phyloP scores from a whole-genome alignment of 1,140 invertebrate genomes.

The Papilio machaon region DNA sequence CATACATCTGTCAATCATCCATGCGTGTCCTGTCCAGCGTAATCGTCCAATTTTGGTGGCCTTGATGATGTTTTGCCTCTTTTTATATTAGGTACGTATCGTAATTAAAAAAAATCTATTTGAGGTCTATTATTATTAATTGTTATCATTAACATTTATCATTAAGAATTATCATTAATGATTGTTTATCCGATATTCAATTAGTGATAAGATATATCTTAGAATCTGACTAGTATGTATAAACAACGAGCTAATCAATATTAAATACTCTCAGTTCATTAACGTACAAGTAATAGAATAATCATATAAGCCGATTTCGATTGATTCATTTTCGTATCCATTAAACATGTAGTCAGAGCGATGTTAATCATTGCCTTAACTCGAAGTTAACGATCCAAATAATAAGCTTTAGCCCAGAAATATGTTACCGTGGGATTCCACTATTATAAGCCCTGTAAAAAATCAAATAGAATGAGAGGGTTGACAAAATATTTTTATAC shows the following conservation, averaged over 20 bases:
- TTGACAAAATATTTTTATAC: too few species aligned
- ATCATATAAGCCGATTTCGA: conserved; percentile 10
- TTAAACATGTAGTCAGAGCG: conserved; percentile 4
- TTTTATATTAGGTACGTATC: too few species aligned
- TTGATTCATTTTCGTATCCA: conserved; percentile 14
- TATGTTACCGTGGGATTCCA: background rate
- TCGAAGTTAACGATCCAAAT: background rate
- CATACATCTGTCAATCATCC: too few species aligned
- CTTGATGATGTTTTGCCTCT: too few species aligned
- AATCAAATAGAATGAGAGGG: too few species aligned
- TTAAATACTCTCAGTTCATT: background rate
- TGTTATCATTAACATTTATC: too few species aligned
- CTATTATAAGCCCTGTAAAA: too few species aligned
- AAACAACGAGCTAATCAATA: conserved; percentile 7
- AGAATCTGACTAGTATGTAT: background rate
- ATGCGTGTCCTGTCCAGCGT: too few species aligned
- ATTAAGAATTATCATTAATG: too few species aligned
- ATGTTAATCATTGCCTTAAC: conserved; percentile 11
- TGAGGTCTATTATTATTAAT: too few species aligned
- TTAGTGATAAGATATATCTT: background rate
- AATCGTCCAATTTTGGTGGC: too few species aligned
- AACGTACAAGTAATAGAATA: background rate
- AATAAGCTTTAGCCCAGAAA: background rate
- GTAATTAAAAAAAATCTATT: too few species aligned
- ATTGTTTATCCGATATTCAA: background rate